phyloP scores from a whole-genome alignment of 1,140 invertebrate genomes.

The Drusus annulatus region DNA sequence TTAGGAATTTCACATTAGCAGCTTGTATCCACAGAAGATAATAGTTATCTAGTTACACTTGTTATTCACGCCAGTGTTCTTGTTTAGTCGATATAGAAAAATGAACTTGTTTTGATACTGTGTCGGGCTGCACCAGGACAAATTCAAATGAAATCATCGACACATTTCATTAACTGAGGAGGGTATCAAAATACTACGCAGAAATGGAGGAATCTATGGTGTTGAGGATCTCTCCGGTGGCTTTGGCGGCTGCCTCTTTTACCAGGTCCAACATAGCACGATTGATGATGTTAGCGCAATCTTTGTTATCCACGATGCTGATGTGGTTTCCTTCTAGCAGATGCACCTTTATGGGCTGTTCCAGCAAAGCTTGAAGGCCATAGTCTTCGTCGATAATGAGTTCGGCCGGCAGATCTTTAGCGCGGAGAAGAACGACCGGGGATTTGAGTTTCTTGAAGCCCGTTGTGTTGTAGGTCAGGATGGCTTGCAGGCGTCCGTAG shows the following conservation, averaged over 20 bases:
- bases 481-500: slow-evolving; percentile 74
- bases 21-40: too few relatives aligned
- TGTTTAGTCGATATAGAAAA: too few relatives aligned
- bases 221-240: slow-evolving; percentile 36
- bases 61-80: too few relatives aligned
- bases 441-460: slow-evolving; percentile 71
- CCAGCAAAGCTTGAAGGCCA: slow-evolving; percentile 72
- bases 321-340: slow-evolving; percentile 81
- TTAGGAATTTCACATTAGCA: too few relatives aligned
- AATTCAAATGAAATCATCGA: too few relatives aligned
- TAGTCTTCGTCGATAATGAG: slow-evolving; percentile 76
- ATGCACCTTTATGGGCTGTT: slow-evolving; percentile 69
- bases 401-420: slow-evolving; percentile 70
- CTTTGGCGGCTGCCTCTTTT: slow-evolving; percentile 31
- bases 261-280: slow-evolving; percentile 59
- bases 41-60: too few relatives aligned
- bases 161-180: too few relatives aligned
- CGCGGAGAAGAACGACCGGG: slow-evolving; percentile 76
- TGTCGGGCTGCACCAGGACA: too few relatives aligned
- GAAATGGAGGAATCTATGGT: background rate
- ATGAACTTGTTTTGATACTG: too few relatives aligned
- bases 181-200: too few relatives aligned
- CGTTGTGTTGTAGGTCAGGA: slow-evolving; percentile 67
- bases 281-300: slow-evolving; percentile 76
- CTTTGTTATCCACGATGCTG: slow-evolving; percentile 78